These are phyloP conservation scores for Heterotilapia buettikoferi DNA, from an alignment of 2,113 vertebrate genomes.

Conservation along the genomic window DNA sequence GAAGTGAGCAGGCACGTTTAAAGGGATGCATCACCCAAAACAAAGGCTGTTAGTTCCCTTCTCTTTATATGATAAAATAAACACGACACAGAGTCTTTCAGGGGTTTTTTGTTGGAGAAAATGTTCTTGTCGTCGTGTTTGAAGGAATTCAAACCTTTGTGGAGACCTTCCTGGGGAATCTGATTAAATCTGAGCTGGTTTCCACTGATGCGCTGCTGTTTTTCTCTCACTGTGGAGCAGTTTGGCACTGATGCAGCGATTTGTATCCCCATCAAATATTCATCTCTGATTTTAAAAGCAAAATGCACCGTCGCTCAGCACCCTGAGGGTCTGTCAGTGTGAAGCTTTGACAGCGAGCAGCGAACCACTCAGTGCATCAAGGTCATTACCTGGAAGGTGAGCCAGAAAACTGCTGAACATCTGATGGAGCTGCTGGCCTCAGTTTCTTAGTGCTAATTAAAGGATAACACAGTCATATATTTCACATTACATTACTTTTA, in stretches of 20 bases:
- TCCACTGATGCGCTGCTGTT: not conserved
- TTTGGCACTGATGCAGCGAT: not conserved
- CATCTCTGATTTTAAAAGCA: not conserved
- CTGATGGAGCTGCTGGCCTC: not conserved
- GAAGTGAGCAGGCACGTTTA: not conserved
- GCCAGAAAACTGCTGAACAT: not conserved
- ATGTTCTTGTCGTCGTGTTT: rapidly evolving
- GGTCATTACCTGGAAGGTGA: not conserved
- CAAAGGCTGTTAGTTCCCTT: not conserved
- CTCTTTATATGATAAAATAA: not conserved
- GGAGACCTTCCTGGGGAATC: not conserved
- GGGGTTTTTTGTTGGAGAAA: not conserved
- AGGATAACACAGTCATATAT: rapidly evolving
- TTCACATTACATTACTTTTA: not conserved
- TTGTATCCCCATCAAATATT: constrained; percentile 25
- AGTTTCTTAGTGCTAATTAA: rapidly evolving
- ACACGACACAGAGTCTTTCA: not conserved
- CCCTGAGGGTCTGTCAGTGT: not conserved
- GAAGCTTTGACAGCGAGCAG: not conserved
- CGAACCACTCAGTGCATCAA: not conserved
- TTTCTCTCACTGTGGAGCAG: not conserved
- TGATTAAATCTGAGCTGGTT: not conserved
- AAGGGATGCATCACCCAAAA: not conserved
- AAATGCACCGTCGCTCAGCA: not conserved
- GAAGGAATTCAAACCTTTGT: not conserved